phyloP scores from a whole-genome alignment of 2,888 invertebrate genomes.

The Drosophila rubida region DNA sequence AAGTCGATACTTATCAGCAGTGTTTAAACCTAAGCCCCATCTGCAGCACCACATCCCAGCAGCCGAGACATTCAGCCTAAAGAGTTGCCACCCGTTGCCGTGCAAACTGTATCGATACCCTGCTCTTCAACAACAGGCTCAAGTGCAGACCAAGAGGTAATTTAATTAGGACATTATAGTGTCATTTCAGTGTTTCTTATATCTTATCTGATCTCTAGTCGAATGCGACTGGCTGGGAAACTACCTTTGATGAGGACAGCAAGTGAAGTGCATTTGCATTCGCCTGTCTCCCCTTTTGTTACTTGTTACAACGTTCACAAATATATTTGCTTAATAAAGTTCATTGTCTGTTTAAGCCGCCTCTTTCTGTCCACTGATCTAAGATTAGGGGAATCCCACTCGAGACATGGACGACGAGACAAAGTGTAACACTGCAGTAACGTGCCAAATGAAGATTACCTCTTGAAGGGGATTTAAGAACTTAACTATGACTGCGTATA shows the following conservation, averaged over 20 bases:
- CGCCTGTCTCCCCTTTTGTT: neutral
- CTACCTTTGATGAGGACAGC: slow-evolving; percentile 40
- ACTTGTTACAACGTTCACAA: slow-evolving; percentile 15
- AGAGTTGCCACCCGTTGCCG: neutral
- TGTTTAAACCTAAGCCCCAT: neutral
- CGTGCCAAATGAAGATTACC: slow-evolving; percentile 42
- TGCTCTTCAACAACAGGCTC: neutral
- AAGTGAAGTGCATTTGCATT: slow-evolving; percentile 28
- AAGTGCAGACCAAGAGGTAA: slow-evolving; percentile 20
- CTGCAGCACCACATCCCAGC: slow-evolving; percentile 5
- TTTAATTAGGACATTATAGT: neutral
- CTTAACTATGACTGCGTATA: neutral
- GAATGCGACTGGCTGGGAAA: slow-evolving; percentile 37
- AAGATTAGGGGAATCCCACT: slow-evolving; percentile 17
- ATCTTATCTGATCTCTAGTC: slow-evolving; percentile 14
- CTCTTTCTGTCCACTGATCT: slow-evolving; percentile 3
- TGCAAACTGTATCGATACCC: neutral
- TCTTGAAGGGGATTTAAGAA: neutral
- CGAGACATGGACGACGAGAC: slow-evolving; percentile 17
- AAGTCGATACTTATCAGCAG: neutral
- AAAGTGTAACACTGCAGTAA: slow-evolving; percentile 45
- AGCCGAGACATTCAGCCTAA: neutral
- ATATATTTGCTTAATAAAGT: slow-evolving; percentile 55
- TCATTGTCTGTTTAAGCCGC: slow-evolving; percentile 31
- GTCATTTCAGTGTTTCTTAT: neutral